Evolutionary conservation across 1,140 invertebrate genomes (phyloP).

Genomic region (Drosophila biarmipes): DNA sequence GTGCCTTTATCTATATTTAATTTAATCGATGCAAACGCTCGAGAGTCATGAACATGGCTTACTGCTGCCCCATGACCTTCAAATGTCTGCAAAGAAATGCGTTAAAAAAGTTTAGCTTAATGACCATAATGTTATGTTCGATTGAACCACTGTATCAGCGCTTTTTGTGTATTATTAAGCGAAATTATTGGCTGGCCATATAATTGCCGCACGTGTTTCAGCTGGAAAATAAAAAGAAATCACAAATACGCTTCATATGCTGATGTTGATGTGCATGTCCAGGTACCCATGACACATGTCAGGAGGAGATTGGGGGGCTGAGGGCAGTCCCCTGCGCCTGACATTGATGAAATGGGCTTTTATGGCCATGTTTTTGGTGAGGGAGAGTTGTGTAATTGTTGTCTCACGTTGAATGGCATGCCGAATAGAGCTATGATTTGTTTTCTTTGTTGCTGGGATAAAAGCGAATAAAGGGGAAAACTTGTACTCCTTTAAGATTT

Average conservation of each 20-base stretch:
- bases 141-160: constrained; percentile 25
- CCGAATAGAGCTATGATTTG: constrained; percentile 34
- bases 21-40: constrained; percentile 52
- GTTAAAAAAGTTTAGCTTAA: constrained; percentile 26
- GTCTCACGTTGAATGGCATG: constrained; percentile 46
- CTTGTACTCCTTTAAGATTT: background rate
- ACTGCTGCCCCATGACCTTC: constrained; percentile 31
- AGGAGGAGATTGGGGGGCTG: constrained; percentile 9
- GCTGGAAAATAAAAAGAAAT: constrained; percentile 38
- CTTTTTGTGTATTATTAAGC: constrained; percentile 54
- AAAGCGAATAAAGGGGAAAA: constrained; percentile 12
- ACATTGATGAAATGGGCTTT: constrained; percentile 77
- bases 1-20: constrained; percentile 45
- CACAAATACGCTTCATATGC: constrained; percentile 32
- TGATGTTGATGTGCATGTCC: constrained; percentile 60
- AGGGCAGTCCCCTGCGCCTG: constrained; percentile 35
- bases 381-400: constrained; percentile 68
- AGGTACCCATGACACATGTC: constrained; percentile 54
- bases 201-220: constrained; percentile 71
- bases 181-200: constrained; percentile 58
- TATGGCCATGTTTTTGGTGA: constrained; percentile 62
- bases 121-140: constrained; percentile 34
- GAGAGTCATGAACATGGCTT: constrained; percentile 25
- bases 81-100: constrained; percentile 46
- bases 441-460: constrained; percentile 1